phyloP scores from a whole-genome alignment of 2,888 invertebrate species.

The Hetaerina titia region DNA sequence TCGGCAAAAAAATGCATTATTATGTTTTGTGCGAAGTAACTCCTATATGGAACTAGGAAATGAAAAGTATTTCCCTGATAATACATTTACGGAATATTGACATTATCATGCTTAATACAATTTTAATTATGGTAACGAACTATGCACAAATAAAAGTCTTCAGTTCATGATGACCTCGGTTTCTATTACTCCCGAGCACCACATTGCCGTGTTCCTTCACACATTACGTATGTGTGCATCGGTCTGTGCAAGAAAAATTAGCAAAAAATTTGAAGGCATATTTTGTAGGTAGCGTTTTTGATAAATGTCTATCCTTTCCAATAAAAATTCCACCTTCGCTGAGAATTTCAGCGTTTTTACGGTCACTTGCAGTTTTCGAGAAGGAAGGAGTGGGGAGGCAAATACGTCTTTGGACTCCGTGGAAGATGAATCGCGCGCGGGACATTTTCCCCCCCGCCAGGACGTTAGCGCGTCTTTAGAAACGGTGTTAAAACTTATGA shows the following conservation, averaged over 20 bases:
- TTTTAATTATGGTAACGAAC: too few relatives aligned
- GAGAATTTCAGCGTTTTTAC: not conserved
- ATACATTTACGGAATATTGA: too few relatives aligned
- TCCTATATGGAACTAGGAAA: too few relatives aligned
- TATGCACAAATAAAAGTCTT: too few relatives aligned
- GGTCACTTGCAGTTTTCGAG: not conserved
- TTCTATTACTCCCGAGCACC: too few relatives aligned
- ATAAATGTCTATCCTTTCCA: not conserved
- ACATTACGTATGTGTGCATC: too few relatives aligned
- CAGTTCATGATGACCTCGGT: too few relatives aligned
- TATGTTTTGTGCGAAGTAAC: too few relatives aligned
- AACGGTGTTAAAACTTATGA: slow-evolving; percentile 49
- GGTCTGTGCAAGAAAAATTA: not conserved
- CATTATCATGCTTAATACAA: too few relatives aligned
- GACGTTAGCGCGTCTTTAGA: slow-evolving; percentile 45
- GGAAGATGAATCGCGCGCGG: slow-evolving; percentile 32
- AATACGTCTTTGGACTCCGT: not conserved
- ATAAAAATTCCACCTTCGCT: not conserved
- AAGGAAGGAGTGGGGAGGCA: not conserved
- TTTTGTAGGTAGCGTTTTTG: not conserved
- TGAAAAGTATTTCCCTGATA: too few relatives aligned
- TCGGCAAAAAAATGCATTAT: too few relatives aligned
- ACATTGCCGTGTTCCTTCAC: too few relatives aligned
- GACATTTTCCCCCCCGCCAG: not conserved
- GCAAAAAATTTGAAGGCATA: not conserved